Base-by-base conservation (phyloP, 2,888 invertebrate genomes). In the Andrena dorsata region DNA sequence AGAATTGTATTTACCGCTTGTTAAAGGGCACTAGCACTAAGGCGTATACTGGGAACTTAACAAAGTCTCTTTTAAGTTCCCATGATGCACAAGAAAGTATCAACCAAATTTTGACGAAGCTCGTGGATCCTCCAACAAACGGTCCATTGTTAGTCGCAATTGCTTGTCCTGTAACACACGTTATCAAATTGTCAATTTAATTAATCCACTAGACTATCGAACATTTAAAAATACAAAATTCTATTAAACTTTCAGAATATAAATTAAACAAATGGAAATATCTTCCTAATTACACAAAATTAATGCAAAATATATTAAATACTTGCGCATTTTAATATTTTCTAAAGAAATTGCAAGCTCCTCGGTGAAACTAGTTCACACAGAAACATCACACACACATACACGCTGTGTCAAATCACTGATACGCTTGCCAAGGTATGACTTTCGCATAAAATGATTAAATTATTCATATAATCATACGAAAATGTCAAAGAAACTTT, bases 61-160 rank as follows among this genome's bases (percentile, higher is more conserved):
- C 83, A 82, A 89, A 86, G 89, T 92, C 89, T 90, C 88, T 90
- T 89, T 93, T 92, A 93, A 90, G 93, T 93, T 93, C 94, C 93
- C 94, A 94, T 94, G 90, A 84, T 93, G 92, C 83, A 84, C 78
- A 69, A 69, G 78, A 83, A 26, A 78, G 70, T 87, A 82, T 94
- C 93, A 94, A 89, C 93, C 94, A 90, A 93, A 93, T 88, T 93
- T 93, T 84, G 94, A 93, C 49, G 93, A 93, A 84, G 93, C 93
- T 81, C 93, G 90, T 71, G 94, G 93, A 83, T 94, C 94, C 87
- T 93, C 92, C 84, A 92, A 90, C 83, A 94, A 89, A 80, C 91
- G 90, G 86, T 93, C 92, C 94, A 93, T 94, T 81, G 81, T 92
- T 90, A 77, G 66, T 66, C 80, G 72, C 77, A 80, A 79, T 83